Evolutionary conservation across 2,888 invertebrate genomes (phyloP).

Genomic region (Ethmia dodecea): DNA sequence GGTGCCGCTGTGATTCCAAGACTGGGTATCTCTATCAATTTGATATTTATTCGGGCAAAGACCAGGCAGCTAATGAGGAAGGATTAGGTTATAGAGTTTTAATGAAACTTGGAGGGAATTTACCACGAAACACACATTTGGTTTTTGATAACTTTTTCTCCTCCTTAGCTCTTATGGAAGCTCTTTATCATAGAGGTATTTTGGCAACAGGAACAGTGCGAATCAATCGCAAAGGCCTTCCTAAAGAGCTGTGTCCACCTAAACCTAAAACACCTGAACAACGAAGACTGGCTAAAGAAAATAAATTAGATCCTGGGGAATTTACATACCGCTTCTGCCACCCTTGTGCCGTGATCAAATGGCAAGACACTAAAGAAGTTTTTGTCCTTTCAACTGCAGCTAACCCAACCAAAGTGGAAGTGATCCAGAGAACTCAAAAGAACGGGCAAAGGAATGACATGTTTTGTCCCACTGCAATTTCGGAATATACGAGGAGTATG

Average conservation of each 20-base stretch:
- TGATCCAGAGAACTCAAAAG: constrained; percentile 28
- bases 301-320: background rate
- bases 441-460: constrained; percentile 27
- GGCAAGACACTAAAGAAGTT: constrained; percentile 21
- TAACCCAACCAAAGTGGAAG: constrained; percentile 17
- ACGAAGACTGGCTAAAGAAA: background rate
- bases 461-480: constrained; percentile 22
- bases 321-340: background rate
- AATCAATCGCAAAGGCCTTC: constrained; percentile 22
- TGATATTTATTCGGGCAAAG: constrained; percentile 19
- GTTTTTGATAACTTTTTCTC: constrained; percentile 24
- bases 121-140: constrained; percentile 20
- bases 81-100: constrained; percentile 6
- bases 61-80: background rate
- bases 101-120: constrained; percentile 13
- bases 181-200: constrained; percentile 21
- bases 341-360: constrained; percentile 15
- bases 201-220: constrained; percentile 25
- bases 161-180: constrained; percentile 16
- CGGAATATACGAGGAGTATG: constrained; percentile 10
- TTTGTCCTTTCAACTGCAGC: constrained; percentile 24
- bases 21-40: constrained; percentile 24
- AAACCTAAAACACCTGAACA: background rate
- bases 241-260: constrained; percentile 2
- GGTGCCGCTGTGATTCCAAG: constrained; percentile 8